Conservation (phyloP, 2,797 vertebrate genomes). For the Chloroceryle inda region DNA sequence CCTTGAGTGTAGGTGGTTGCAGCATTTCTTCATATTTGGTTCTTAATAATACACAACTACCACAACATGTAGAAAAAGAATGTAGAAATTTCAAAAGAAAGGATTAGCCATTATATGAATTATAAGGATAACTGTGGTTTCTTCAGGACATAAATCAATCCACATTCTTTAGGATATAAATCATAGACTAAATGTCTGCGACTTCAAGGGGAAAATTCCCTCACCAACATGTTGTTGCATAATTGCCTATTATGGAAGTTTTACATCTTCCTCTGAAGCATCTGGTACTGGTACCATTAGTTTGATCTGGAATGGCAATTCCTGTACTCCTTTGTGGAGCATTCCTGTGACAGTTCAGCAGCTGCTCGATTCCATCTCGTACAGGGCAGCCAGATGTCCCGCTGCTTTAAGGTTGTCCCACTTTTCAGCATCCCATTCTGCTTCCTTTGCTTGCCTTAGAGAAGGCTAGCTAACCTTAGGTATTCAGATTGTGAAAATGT, state of each 20-base stretch:
- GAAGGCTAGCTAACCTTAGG: not conserved
- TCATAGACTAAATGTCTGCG: constrained; percentile 18
- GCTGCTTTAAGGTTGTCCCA: constrained; percentile 20
- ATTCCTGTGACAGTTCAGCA: constrained; percentile 59
- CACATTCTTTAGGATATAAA: constrained; percentile 54
- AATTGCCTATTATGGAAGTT: constrained; percentile 63
- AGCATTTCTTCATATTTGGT: not conserved
- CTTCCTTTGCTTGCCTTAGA: not conserved
- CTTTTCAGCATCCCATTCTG: constrained; percentile 1
- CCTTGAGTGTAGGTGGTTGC: not conserved
- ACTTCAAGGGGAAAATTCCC: constrained; percentile 23
- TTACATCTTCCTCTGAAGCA: constrained; percentile 62
- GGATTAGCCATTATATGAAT: not conserved
- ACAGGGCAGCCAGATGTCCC: constrained; percentile 63
- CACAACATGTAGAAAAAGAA: not conserved
- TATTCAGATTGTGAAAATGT: not conserved
- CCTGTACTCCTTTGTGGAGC: not conserved
- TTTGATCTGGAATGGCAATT: constrained; percentile 49
- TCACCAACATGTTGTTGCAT: constrained; percentile 19
- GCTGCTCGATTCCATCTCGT: constrained; percentile 42
- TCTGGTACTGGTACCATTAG: constrained; percentile 62
- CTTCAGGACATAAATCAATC: constrained; percentile 50
- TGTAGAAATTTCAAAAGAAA: not conserved
- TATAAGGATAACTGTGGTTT: constrained; percentile 29
- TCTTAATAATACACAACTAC: not conserved